Base-by-base conservation (phyloP, 2,797 vertebrate species). In the Paratrypauchen microcephalus region DNA sequence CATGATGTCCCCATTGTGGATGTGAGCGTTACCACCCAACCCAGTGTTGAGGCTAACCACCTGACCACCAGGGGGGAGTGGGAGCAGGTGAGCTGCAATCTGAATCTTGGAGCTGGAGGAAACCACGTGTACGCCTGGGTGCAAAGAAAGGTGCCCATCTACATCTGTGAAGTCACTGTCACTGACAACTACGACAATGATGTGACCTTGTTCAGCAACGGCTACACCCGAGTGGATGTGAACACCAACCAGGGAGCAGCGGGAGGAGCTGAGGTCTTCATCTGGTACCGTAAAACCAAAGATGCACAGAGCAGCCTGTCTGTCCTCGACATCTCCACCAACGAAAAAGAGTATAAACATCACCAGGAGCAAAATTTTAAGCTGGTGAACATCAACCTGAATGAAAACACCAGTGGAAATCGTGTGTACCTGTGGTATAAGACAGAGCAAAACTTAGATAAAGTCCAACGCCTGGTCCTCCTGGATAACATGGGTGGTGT, bases 201-300 rank as follows among this genome's bases (percentile, higher is more conserved):
- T 8, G 32, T 9, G 32, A 9, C 32, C 8, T 9, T 36, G 32
- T 36, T 36, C 32, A 9, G 0, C 1, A 9, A 9, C 32, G 75
- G 75, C 24, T 77, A 48, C 63, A 57, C 66, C 16, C 67, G 63
- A 5, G 1, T 77, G 52, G 63, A 77, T 63, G 75, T 66, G 30
- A 64, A 67, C 15, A 57, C 18, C 2, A 72, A 66, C 24, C 66
- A 26, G 4, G 26, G 0, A 30, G 52, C 23, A 19, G 24, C 1
- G 12, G 18, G 12, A 23, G 54, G 68, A 6, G 3, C 19, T 0
- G 0, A 0, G 1, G 28, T 47, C 65, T 76, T 69, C 66, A 58
- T 76, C 71, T 76, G 71, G 74, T 69, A 62, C 52, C 65, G 62
- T n/a, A 57, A 30, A 58, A 73, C 50, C 63, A 59, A 47, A 3